Base-by-base conservation (phyloP, 1,140 invertebrate species). In the Episyrphus balteatus region DNA sequence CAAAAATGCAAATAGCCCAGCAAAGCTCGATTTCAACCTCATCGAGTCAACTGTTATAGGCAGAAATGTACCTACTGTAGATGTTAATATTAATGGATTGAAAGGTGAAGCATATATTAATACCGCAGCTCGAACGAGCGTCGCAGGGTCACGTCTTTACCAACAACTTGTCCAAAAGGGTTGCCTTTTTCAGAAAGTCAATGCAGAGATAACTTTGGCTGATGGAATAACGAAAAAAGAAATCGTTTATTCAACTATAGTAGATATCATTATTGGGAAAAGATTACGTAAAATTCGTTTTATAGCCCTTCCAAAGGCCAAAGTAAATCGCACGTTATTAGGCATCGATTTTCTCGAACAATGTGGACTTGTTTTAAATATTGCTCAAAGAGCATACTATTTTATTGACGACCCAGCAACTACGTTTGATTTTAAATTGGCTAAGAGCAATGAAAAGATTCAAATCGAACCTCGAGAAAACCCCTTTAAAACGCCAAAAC, bases 331-430 rank as follows among this genome's bases (percentile, higher is more conserved):
- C 9, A 47, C 45, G 6, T 31, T 51, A 30, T 9, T 51, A 30
- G 46, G 45, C 14, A 47, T 44, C 12, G 46, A 51, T 44, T 51
- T 51, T 26, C 14, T 51, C 7, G 45, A 51, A 44, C 49, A 51
- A 44, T 12, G n/a, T 10, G 45, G 26, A n/a, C 37, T 51, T 12
- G 46, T 51, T 2, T 19, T 51, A n/a, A 31, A 47, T 39, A 14
- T 47, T 14, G 42, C 45, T 8, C 49, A 51, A 39, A 19, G 49
- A 15, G 39, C 5, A 17, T 49, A 41, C 32, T 14, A 39, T 14
- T 44, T 49, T 12, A 44, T 42, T 37, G 45, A 51, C 18, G 44
- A 42, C n/a, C 49, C 49, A 26, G 30, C 39, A 8, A 47, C 18
- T 26, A 15, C 8, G 3, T 51, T 51, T 33, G 37, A 50, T 14